Conservation (phyloP, 2,797 vertebrate species). For the Lagodon rhomboides region DNA sequence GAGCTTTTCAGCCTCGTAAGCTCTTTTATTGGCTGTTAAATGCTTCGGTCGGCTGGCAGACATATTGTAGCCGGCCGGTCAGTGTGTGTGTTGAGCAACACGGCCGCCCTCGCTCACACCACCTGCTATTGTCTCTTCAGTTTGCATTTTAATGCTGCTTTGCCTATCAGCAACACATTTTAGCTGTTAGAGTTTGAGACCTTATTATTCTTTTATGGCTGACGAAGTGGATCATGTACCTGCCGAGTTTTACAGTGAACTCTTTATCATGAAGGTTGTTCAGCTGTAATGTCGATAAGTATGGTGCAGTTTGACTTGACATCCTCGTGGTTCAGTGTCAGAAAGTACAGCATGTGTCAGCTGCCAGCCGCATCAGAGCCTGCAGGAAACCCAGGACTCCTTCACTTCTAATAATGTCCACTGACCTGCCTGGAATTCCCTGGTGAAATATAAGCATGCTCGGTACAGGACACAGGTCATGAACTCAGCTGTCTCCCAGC, state of each 20-base stretch:
- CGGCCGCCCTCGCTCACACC: neutral
- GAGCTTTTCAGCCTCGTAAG: slow-evolving; percentile 21
- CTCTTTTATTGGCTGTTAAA: slow-evolving; percentile 25
- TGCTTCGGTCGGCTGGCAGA: slow-evolving; percentile 4
- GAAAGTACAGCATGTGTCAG: slow-evolving; percentile 20
- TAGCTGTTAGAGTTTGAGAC: neutral
- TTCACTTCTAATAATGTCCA: slow-evolving; percentile 73
- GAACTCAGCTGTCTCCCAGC: slow-evolving; percentile 60
- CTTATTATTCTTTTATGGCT: neutral
- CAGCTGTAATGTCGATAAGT: neutral
- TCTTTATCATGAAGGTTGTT: neutral
- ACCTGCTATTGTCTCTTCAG: slow-evolving; percentile 2
- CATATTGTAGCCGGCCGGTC: neutral
- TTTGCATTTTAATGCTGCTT: slow-evolving; percentile 42
- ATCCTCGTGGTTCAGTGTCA: neutral
- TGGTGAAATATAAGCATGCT: slow-evolving; percentile 58
- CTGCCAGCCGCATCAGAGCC: neutral
- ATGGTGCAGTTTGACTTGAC: neutral
- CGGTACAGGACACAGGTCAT: slow-evolving; percentile 6
- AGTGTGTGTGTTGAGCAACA: neutral
- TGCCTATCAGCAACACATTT: neutral
- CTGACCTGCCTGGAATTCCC: slow-evolving; percentile 78
- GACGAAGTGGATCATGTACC: neutral
- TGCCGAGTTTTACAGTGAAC: neutral
- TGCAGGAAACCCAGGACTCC: slow-evolving; percentile 51